Conservation (phyloP, 2,797 vertebrate genomes). For the Xiphophorus birchmanni region DNA sequence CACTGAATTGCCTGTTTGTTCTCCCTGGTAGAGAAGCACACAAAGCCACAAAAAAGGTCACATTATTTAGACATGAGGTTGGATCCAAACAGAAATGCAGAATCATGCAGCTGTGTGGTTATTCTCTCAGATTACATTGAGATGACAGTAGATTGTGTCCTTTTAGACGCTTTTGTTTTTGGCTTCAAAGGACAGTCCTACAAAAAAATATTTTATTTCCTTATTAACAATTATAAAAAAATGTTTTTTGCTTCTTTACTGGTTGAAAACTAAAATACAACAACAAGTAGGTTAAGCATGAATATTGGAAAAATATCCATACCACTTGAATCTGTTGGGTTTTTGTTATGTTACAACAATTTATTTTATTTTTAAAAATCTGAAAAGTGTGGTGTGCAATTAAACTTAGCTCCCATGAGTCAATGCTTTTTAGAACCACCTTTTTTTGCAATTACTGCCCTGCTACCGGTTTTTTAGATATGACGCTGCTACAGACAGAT, state of each 20-base stretch:
- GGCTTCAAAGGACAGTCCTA: background rate
- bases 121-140: slow-evolving; percentile 20
- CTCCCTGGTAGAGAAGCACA: background rate
- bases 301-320: background rate
- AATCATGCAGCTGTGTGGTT: slow-evolving; percentile 2
- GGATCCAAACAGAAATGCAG: slow-evolving; percentile 9
- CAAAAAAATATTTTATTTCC: background rate
- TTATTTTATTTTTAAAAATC: background rate
- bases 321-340: background rate
- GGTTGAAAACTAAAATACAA: background rate
- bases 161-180: slow-evolving; percentile 9
- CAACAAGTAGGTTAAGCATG: background rate
- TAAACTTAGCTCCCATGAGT: background rate
- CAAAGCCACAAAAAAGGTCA: slow-evolving; percentile 11
- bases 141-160: slow-evolving; percentile 19
- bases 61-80: slow-evolving; percentile 21
- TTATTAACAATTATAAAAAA: background rate
- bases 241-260: slow-evolving; percentile 7
- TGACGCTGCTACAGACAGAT: background rate
- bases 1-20: slow-evolving; percentile 14
- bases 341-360: background rate
- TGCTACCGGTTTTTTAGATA: background rate
- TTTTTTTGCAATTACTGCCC: background rate
- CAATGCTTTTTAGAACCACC: background rate
- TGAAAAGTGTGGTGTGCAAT: background rate